Evolutionary conservation across 92 coral and sea anemone genomes (phyloP).

Genomic region (Diadumene lineata): DNA sequence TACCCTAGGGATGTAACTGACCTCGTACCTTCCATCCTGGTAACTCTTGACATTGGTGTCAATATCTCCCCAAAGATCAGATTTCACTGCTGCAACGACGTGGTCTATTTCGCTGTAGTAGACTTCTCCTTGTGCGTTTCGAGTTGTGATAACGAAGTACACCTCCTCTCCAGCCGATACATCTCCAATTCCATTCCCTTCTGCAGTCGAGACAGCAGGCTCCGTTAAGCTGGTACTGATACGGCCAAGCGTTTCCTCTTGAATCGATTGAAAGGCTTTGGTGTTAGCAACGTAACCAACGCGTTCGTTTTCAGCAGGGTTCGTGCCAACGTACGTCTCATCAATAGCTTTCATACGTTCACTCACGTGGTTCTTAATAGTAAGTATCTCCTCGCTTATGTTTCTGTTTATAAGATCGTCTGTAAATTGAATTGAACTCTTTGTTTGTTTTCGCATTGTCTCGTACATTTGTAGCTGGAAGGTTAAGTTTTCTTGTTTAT

Average conservation of each 20-base stretch:
- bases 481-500: conserved; percentile 74
- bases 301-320: conserved; percentile 83
- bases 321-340: conserved; percentile 68
- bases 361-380: conserved; percentile 71
- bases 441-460: conserved; percentile 67
- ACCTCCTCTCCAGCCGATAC: conserved; percentile 89
- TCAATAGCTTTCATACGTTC: conserved; percentile 64
- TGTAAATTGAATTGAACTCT: conserved; percentile 60
- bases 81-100: conserved; percentile 80
- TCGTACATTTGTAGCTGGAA: conserved; percentile 81
- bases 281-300: conserved; percentile 77
- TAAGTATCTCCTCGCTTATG: conserved; percentile 78
- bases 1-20: conserved; percentile 69
- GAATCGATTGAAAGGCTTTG: conserved; percentile 52
- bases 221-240: conserved; percentile 85
- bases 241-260: conserved; percentile 59
- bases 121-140: conserved; percentile 85
- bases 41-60: conserved; percentile 71
- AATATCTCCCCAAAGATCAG: conserved; percentile 81
- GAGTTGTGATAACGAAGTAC: conserved; percentile 66
- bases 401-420: conserved; percentile 75
- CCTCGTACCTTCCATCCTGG: conserved; percentile 74
- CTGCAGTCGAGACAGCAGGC: conserved; percentile 68
- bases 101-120: conserved; percentile 88
- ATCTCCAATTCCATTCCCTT: conserved; percentile 70